A percentile compares a stretch with the other conserved stretches of the same genome.
Evolutionary conservation across 1,140 invertebrate species (phyloP).

Genomic region (Drosophila kanapiae): DNA sequence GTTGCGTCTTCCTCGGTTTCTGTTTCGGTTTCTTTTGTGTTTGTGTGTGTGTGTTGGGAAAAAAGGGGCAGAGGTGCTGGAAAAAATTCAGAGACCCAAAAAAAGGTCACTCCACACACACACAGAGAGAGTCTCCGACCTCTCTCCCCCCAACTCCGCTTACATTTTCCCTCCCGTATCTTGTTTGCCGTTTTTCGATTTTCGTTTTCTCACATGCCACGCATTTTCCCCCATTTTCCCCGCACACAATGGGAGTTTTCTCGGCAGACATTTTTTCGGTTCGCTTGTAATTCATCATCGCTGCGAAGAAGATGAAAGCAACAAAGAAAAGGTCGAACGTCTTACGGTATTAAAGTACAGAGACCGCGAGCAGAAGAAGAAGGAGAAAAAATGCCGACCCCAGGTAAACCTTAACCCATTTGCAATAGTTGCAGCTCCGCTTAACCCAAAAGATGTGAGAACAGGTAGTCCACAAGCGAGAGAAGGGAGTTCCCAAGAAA

Average conservation of each 20-base stretch:
- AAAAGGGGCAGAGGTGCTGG: slow-evolving; percentile 13
- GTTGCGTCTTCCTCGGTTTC: slow-evolving; percentile 38
- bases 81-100: slow-evolving; percentile 24
- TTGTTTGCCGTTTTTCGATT: slow-evolving; percentile 60
- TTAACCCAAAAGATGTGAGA: slow-evolving; percentile 41
- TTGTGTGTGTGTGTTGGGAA: slow-evolving; percentile 6
- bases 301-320: slow-evolving; percentile 48
- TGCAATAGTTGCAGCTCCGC: slow-evolving; percentile 21
- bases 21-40: slow-evolving; percentile 35
- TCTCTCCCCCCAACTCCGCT: slow-evolving; percentile 26
- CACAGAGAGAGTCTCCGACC: slow-evolving; percentile 25
- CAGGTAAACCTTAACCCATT: slow-evolving; percentile 68
- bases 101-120: slow-evolving; percentile 64
- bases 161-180: slow-evolving; percentile 45
- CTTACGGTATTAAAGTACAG: slow-evolving; percentile 22
- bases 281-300: slow-evolving; percentile 69
- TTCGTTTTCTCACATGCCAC: slow-evolving; percentile 70
- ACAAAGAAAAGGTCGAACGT: slow-evolving; percentile 41
- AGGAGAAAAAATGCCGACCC: slow-evolving; percentile 42
- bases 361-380: slow-evolving; percentile 14
- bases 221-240: slow-evolving; percentile 55
- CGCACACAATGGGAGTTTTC: slow-evolving; percentile 58
- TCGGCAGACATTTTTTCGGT: slow-evolving; percentile 52
- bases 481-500: slow-evolving; percentile 23
- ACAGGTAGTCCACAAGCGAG: slow-evolving; percentile 22